Percentiles rank a stretch among this genome's conserved stretches.
phyloP scores from a whole-genome alignment of 2,888 invertebrate species.

The Anthophora plumipes region DNA sequence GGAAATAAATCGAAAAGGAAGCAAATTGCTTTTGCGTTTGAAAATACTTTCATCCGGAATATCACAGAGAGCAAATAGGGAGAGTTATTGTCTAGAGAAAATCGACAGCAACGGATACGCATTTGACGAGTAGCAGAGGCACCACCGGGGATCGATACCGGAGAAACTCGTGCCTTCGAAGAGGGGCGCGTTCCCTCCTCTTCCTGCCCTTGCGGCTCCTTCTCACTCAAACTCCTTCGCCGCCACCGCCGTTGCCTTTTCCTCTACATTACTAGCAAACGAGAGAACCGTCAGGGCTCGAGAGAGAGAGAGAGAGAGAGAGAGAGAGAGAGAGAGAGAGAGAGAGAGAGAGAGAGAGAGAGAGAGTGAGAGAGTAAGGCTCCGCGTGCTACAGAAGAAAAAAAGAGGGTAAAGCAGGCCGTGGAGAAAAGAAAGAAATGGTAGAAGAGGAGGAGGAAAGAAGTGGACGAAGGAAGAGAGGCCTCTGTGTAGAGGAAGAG shows the following conservation, averaged over 20 bases:
- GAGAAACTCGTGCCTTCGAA: constrained; percentile 55
- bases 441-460: constrained; percentile 1
- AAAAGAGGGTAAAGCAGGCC: constrained; percentile 30
- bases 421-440: constrained; percentile 13
- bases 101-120: constrained; percentile 61
- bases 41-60: not conserved
- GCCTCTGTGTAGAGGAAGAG: not conserved
- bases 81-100: constrained; percentile 48
- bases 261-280: too few species aligned
- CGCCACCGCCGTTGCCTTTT: not conserved
- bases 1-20: too few species aligned
- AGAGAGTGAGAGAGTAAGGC: too few species aligned
- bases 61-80: not conserved
- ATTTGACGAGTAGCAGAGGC: constrained; percentile 58
- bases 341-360: constrained; percentile 28
- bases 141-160: constrained; percentile 64
- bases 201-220: not conserved
- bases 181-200: constrained; percentile 52
- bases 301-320: constrained; percentile 11
- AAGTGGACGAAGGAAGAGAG: constrained; percentile 2
- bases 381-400: constrained; percentile 17
- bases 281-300: too few species aligned
- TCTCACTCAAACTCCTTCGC: not conserved
- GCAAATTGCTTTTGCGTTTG: not conserved
- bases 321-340: constrained; percentile 30